Evolutionary conservation across 2,113 vertebrate genomes (phyloP), one percentile per base, ranked within the genome.

Genomic region (Archocentrus centrarchus): DNA sequence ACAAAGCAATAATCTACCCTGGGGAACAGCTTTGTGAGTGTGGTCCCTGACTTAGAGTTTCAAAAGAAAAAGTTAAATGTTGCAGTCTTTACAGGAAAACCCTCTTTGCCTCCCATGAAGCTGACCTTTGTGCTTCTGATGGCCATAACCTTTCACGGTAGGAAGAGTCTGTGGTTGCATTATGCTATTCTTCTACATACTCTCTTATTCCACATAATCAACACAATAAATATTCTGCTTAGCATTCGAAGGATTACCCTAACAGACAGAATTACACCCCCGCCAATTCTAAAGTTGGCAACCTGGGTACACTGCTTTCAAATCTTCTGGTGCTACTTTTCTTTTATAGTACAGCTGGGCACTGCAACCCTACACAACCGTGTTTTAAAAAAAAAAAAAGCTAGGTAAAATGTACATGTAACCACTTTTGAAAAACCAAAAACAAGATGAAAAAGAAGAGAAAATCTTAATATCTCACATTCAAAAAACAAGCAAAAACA

Each of bases 1-100:
- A 83, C 84, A 82, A 47, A 91, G 91, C 92, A 92, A 93, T 93
- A 93, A 88, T 91, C 84, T 76, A 85, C 91, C 93, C 89, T 24
- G 81, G 84, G 89, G 89, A 89, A 84, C 6, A n/a, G 85, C 89
- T 94, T 95, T 93, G 89, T 90, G 80, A 89, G 85, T 10, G 50
- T 35, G 70, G 79, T 76, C 81, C 68, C 41, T 88, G 84, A 85
- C 87, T 92, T 88, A 55, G 77, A 77, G 83, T 90, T 91, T 85
- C 79, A 88, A 89, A 90, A 85, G 81, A 77, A 86, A 84, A 89
- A 89, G 80, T 68, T 59, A 94, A 95, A 94, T 92, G 83, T 83
- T 88, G 73, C 83, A 85, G 76, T 85, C 77, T 81, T 77, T 78
- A 82, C 77, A 81, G 63, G 68, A 86, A 88, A 85, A 79, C 80